Evolutionary conservation across 2,888 invertebrate genomes (phyloP), one percentile per base, ranked within the genome.

Genomic region (Dolichomitus sp.): DNA sequence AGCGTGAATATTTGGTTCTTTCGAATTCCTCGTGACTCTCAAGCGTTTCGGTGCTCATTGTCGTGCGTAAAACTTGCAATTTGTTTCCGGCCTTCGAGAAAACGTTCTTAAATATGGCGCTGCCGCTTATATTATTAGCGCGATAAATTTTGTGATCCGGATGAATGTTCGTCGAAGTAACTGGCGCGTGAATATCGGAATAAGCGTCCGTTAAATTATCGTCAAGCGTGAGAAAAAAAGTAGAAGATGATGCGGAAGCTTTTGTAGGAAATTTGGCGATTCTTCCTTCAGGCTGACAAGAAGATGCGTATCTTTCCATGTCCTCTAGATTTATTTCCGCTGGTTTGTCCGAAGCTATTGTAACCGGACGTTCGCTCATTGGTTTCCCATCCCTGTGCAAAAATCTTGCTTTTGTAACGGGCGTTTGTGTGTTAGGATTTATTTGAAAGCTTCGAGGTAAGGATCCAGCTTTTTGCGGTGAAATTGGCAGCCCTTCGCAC

Each of bases 111-210:
- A 63, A 87, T 45, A 90, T 88, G 0, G 87, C 83, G 42, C 85
- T 89, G 0, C 89, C 89, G 14, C 83, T 86, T 7, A 65, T 48
- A 81, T 74, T 74, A 91, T 74, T 74, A 91, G 96, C 96, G 84
- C 97, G 95, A 89, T 97, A 97, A 87, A 97, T 97, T 93, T 96
- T 97, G 91, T 97, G 97, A 90, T 97, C 97, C 0, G 97, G 97
- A 90, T 97, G 97, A 83, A 96, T 94, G 69, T 93, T 95, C 2
- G 95, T 84, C 45, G 84, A 85, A 0, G 88, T 85, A 0, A 84
- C 88, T 0, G 93, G 91, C 94, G 95, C 85, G 90, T 89, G 92
- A 87, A 94, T 89, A 94, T 95, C 86, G 87, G 94, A 89, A 89
- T 94, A 86, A 0, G 94, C 94, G 45, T 93, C 94, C n/a, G 92